Evolutionary conservation across 2,797 vertebrate species (phyloP).

Genomic region (Nasua narica): DNA sequence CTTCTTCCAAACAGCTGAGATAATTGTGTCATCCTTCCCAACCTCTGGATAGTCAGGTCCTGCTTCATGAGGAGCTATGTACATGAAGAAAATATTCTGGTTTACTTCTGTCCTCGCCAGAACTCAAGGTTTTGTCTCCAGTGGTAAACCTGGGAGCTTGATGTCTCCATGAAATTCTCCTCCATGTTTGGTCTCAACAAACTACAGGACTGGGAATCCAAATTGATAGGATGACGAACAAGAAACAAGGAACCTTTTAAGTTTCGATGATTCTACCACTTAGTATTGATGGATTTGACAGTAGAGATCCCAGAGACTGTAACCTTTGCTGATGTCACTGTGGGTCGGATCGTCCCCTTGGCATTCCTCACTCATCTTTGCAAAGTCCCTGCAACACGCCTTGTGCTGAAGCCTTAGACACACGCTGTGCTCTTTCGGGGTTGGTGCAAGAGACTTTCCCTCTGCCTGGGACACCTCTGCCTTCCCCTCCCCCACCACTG

Average conservation of each 20-base stretch:
- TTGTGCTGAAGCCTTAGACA: accelerated
- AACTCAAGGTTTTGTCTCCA: not conserved
- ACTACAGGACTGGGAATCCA: not conserved
- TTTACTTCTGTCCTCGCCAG: not conserved
- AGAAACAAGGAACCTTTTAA: not conserved
- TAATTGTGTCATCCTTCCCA: not conserved
- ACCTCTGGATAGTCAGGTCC: not conserved
- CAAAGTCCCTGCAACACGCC: not conserved
- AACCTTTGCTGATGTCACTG: not conserved
- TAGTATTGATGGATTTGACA: not conserved
- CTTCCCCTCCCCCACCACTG: too few species aligned
- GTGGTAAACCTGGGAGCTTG: not conserved
- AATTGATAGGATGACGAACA: not conserved
- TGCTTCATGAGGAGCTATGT: not conserved
- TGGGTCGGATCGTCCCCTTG: not conserved
- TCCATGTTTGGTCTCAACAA: not conserved
- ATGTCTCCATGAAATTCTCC: not conserved
- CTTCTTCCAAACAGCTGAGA: not conserved
- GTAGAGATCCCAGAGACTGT: not conserved
- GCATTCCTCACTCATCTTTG: not conserved
- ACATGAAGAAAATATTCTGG: not conserved
- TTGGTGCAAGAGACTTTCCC: not conserved
- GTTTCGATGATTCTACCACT: not conserved
- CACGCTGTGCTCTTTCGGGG: too few species aligned
- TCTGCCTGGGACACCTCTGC: not conserved